phyloP scores from a whole-genome alignment of 2,113 vertebrate genomes.

The Gnathonemus longibarbis region DNA sequence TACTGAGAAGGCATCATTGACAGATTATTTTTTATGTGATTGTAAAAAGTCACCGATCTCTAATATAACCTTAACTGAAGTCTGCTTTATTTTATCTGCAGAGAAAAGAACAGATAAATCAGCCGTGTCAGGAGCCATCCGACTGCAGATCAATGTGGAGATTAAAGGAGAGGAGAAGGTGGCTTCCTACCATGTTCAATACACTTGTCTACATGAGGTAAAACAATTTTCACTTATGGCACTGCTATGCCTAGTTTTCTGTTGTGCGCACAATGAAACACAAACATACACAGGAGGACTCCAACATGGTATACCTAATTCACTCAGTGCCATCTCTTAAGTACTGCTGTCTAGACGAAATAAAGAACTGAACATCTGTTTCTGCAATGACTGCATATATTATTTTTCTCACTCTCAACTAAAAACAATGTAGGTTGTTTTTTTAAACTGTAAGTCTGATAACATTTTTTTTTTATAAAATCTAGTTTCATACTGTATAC shows the following conservation, averaged over 20 bases:
- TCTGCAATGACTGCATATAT: background rate
- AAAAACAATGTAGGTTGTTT: background rate
- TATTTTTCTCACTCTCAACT: background rate
- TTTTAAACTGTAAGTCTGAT: background rate
- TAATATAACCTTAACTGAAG: background rate
- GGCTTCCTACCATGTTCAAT: slow-evolving; percentile 87
- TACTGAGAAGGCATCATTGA: background rate
- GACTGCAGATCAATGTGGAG: slow-evolving; percentile 88
- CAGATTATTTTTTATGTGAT: background rate
- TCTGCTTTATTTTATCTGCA: slow-evolving; percentile 41
- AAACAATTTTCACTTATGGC: slow-evolving; percentile 29
- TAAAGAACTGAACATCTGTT: background rate
- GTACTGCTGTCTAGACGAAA: background rate
- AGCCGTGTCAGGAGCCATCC: slow-evolving; percentile 86
- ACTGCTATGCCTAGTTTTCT: background rate
- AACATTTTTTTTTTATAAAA: background rate
- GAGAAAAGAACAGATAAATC: slow-evolving; percentile 95
- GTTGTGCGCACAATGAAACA: background rate
- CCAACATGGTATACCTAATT: background rate
- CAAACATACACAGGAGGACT: background rate
- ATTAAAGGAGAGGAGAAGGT: slow-evolving; percentile 96
- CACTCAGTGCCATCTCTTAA: background rate
- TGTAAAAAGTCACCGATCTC: background rate
- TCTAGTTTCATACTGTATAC: background rate
- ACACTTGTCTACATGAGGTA: slow-evolving; percentile 94